Base-by-base conservation (phyloP, 2,888 invertebrate species). In the Protonemura montana region DNA sequence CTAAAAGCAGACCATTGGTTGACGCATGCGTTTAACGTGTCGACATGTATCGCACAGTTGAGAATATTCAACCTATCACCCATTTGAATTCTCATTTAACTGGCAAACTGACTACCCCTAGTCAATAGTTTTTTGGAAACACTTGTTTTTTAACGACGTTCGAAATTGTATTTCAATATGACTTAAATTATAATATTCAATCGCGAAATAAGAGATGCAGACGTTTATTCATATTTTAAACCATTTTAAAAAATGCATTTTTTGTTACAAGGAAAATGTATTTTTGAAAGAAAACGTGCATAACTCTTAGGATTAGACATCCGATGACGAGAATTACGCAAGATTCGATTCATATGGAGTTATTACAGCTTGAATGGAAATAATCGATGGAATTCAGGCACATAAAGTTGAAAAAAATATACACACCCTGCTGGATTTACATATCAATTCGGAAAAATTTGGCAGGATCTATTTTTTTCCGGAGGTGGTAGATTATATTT, bases 1-100 rank as follows among this genome's bases (percentile, higher is more conserved):
- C 59, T 59, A 59, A 59, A 59, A 59, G 59, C 59, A 59, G 59
- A 59, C 21, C 59, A 59, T 59, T 59, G 59, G 59, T 59, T 59
- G 59, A 59, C 59, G 59, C 59, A 59, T 59, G 59, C 59, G 59
- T 59, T 59, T 10, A 35, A 3, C 35, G 10, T 3, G 35, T 21
- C 1, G 59, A 59, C 7, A 59, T 59, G 59, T 59, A 59, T 59
- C 59, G 59, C 59, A 59, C 59, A 13, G 59, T 21, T 16, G 16
- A 59, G 7, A 59, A 59, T 59, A 59, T 59, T 59, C 21, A 10
- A 10, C 7, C 16, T 21, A 59, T 59, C 59, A 59, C 59, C 59
- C 59, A 59, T 13, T 21, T 21, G 59, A 2, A 6, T 35, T 35
- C 35, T 10, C 35, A 35, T 3, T 35, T 35, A 6, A 35, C 35